Evolutionary conservation across 1,140 invertebrate genomes (phyloP).

Genomic region (Nephila pilipes): DNA sequence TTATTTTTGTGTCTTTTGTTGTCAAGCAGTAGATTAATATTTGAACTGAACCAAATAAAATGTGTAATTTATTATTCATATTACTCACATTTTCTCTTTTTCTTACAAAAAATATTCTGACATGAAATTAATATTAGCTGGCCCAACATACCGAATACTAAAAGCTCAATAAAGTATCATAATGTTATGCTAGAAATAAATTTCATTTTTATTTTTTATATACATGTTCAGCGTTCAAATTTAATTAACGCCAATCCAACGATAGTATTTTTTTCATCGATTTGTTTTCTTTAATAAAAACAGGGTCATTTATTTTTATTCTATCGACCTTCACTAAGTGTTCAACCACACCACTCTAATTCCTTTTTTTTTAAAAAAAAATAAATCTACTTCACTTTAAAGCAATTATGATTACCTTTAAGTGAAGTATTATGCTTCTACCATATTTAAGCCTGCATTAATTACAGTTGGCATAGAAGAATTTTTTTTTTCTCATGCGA

Average conservation of each 20-base stretch:
- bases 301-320: background rate
- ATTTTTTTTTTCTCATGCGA: background rate
- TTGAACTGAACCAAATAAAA: too few species aligned
- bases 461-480: constrained; percentile 8
- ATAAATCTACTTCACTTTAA: constrained; percentile 16
- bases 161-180: too few species aligned
- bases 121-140: too few species aligned
- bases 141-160: too few species aligned
- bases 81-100: too few species aligned
- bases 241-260: background rate
- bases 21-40: too few species aligned
- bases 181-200: too few species aligned
- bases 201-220: too few species aligned
- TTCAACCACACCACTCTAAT: background rate
- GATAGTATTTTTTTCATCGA: background rate
- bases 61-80: too few species aligned
- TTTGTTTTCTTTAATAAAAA: background rate
- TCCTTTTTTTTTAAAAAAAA: background rate
- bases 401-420: constrained; percentile 8
- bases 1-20: too few species aligned
- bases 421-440: constrained; percentile 34
- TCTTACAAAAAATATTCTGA: too few species aligned
- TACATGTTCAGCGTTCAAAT: background rate
- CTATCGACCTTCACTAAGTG: background rate
- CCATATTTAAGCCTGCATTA: constrained; percentile 35